Evolutionary conservation across 2,888 invertebrate genomes (phyloP), one percentile per base, ranked within the genome.

Genomic region (Epirrhoe alternata): DNA sequence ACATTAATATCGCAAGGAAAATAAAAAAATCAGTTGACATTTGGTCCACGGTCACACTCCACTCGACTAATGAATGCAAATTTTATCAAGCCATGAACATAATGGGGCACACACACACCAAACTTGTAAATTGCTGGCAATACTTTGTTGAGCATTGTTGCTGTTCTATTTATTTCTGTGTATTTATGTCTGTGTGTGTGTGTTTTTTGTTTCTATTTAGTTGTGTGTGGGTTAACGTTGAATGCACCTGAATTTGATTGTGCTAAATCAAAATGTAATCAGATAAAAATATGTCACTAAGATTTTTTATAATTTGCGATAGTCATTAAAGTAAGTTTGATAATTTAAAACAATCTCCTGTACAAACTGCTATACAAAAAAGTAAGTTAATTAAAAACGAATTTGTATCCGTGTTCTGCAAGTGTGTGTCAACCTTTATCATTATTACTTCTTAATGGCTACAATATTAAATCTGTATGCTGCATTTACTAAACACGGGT

Each of bases 1-100:
- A 58, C 51, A 61, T 68, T 60, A 58, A 68, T 59, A 64, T 24
- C 45, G 53, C 49, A 24, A 24, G 24, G 61, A 61, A 61, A 69
- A 65, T 54, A 62, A 68, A 72, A 42, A n/a, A 62, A 58, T 8
- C 66, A 62, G 74, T 74, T 74, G 72, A 77, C 77, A 77, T 79
- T 80, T 78, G 76, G 76, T 77, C 74, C 74, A 75, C 74, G 74
- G 69, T 67, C 73, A 71, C 63, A 71, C 74, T 74, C 71, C 81
- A 84, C 84, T 86, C 81, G 74, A 78, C 86, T 90, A 89, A 90
- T 88, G 87, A 90, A 90, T 89, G 89, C 86, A 89, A 89, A 90
- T 89, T 89, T 87, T 84, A 88, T 88, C 84, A 89, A 80, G 79
- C 81, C 76, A 77, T 67, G 64, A 65, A 66, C 68, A 47, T 61